These are phyloP conservation scores for Dasysyrphus tricinctus DNA, from an alignment of 2,888 invertebrate species.

Conservation along the genomic window DNA sequence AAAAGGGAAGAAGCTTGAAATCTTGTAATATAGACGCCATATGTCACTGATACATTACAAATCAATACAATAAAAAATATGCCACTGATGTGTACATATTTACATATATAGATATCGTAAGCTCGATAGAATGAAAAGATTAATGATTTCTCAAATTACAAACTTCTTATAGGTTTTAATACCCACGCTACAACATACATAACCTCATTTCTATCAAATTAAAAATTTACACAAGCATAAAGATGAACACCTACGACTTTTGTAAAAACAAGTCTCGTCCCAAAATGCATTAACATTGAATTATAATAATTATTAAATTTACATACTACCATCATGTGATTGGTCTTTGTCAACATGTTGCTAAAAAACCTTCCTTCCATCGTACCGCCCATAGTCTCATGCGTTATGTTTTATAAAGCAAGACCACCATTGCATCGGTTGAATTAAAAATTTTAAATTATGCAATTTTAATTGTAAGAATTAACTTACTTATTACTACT, in stretches of 20 bases:
- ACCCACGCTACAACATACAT: conserved; percentile 7
- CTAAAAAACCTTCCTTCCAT: not conserved
- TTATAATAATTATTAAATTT: not conserved
- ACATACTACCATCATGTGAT: not conserved
- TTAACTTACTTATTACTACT: too few relatives aligned
- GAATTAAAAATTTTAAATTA: too few relatives aligned
- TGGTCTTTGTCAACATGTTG: conserved; percentile 3
- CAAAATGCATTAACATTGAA: conserved; percentile 19
- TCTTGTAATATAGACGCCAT: too few relatives aligned
- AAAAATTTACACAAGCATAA: not conserved
- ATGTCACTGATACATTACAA: too few relatives aligned
- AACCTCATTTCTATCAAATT: not conserved
- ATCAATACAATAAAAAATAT: too few relatives aligned
- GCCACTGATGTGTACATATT: too few relatives aligned
- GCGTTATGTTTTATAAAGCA: not conserved
- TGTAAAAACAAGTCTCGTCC: not conserved
- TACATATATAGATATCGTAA: too few relatives aligned
- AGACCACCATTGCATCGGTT: not conserved
- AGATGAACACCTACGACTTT: not conserved
- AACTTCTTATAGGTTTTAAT: not conserved
- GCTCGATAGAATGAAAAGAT: too few relatives aligned
- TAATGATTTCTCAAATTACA: not conserved
- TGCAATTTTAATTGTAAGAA: too few relatives aligned
- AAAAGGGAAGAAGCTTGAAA: too few relatives aligned
- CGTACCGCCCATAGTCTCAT: not conserved